These are phyloP conservation scores for Troglohyphantes excavatus DNA, from an alignment of 2,888 invertebrate species.

Conservation along the genomic window DNA sequence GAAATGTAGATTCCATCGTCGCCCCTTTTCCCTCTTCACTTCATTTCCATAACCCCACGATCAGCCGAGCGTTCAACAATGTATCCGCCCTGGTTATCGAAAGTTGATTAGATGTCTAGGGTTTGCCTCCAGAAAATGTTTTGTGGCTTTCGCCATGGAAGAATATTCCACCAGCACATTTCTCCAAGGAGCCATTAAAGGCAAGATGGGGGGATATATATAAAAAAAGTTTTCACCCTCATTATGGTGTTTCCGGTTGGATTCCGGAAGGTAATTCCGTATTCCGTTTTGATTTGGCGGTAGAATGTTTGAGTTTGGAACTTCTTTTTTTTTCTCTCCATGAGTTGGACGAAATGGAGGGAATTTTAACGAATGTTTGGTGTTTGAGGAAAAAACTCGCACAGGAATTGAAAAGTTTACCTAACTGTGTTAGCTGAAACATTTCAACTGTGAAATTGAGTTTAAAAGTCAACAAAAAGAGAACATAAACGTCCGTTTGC, in stretches of 20 bases:
- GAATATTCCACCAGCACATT: neutral
- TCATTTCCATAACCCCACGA: constrained; percentile 35
- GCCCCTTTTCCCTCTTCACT: neutral
- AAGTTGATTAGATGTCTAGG: constrained; percentile 53
- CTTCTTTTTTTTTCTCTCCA: neutral
- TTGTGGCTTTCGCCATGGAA: constrained; percentile 16
- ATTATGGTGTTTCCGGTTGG: constrained; percentile 53
- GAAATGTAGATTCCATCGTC: constrained; percentile 39
- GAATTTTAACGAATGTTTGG: constrained; percentile 44
- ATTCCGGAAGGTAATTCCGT: constrained; percentile 23
- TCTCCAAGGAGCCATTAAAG: constrained; percentile 13
- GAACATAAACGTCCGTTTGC: too few species aligned
- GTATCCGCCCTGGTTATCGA: constrained; percentile 57
- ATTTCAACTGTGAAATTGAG: neutral
- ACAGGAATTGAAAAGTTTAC: neutral
- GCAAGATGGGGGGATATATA: neutral
- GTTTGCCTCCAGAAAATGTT: too few species aligned
- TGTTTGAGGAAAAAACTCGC: neutral
- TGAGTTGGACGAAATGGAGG: neutral
- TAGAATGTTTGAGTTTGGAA: constrained; percentile 49
- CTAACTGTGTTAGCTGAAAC: neutral
- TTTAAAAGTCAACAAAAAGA: neutral
- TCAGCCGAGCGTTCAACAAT: constrained; percentile 43
- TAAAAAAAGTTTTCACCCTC: constrained; percentile 34
- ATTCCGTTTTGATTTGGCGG: constrained; percentile 32